Percentiles rank a stretch among this genome's conserved stretches.
Evolutionary conservation across 2,113 vertebrate genomes (phyloP).

Genomic region (Seriola aureovittata): DNA sequence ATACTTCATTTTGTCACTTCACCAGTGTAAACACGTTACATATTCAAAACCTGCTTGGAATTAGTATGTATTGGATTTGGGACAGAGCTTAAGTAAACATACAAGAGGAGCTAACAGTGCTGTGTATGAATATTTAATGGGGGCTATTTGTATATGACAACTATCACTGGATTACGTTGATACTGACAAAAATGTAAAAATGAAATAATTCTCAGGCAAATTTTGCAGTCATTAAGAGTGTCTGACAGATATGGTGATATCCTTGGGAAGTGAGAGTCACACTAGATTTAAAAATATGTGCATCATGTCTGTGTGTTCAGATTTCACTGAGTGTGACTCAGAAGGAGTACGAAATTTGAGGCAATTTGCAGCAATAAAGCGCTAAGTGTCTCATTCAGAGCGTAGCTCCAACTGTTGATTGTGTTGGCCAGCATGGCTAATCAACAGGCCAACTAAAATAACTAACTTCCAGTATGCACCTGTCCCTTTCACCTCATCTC

Average conservation of each 20-base stretch:
- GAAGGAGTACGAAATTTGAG: too few species aligned
- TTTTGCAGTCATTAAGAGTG: neutral
- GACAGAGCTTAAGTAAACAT: too few species aligned
- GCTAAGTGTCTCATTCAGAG: neutral
- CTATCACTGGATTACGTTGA: neutral
- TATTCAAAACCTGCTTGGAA: too few species aligned
- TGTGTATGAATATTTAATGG: too few species aligned
- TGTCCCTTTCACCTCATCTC: neutral
- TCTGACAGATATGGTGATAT: neutral
- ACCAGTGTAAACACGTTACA: too few species aligned
- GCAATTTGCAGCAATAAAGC: neutral
- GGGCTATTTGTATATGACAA: neutral
- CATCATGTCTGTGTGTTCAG: too few species aligned
- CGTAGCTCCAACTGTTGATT: neutral
- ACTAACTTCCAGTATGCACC: neutral
- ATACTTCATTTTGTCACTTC: too few species aligned
- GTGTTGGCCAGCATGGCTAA: neutral
- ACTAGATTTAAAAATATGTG: too few species aligned
- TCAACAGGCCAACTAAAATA: neutral
- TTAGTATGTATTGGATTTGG: too few species aligned
- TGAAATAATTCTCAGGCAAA: neutral
- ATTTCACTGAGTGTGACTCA: too few species aligned
- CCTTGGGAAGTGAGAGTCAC: neutral
- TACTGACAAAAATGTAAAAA: neutral
- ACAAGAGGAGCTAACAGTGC: too few species aligned